A percentile compares a stretch with the other conserved stretches of the same genome.
phyloP scores from a whole-genome alignment of 2,888 invertebrate species.

The Caenorhabditis zanzibari region DNA sequence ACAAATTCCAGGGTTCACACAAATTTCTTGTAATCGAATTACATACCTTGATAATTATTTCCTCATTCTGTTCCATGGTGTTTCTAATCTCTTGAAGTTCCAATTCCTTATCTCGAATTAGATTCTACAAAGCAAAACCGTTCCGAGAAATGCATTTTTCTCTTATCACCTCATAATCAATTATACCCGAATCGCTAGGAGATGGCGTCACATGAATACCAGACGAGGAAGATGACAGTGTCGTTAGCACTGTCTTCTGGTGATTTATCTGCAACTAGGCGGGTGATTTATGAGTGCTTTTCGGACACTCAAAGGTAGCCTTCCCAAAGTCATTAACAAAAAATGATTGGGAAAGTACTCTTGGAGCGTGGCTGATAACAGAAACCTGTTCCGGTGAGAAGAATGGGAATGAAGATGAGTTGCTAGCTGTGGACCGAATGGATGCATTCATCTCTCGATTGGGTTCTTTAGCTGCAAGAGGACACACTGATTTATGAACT shows the following conservation, averaged over 20 bases:
- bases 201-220: slow-evolving; percentile 81
- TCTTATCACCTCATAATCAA: slow-evolving; percentile 79
- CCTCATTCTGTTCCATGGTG: slow-evolving; percentile 81
- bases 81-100: slow-evolving; percentile 77
- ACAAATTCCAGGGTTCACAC: slow-evolving; percentile 4
- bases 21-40: neutral
- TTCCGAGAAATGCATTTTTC: neutral
- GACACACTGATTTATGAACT: slow-evolving; percentile 34
- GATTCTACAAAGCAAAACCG: slow-evolving; percentile 66
- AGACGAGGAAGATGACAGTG: slow-evolving; percentile 68
- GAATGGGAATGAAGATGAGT: slow-evolving; percentile 61
- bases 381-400: slow-evolving; percentile 62
- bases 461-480: slow-evolving; percentile 56
- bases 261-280: slow-evolving; percentile 56
- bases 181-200: slow-evolving; percentile 82
- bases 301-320: slow-evolving; percentile 23
- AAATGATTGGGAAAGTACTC: slow-evolving; percentile 45
- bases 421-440: slow-evolving; percentile 61
- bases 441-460: slow-evolving; percentile 65
- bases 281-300: slow-evolving; percentile 28
- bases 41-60: slow-evolving; percentile 77
- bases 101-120: slow-evolving; percentile 82
- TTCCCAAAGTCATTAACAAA: slow-evolving; percentile 9
- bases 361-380: slow-evolving; percentile 14
- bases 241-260: slow-evolving; percentile 54